These are phyloP conservation scores for Pteronotus mesoamericanus DNA, from an alignment of 2,797 vertebrate species.

Conservation along the genomic window DNA sequence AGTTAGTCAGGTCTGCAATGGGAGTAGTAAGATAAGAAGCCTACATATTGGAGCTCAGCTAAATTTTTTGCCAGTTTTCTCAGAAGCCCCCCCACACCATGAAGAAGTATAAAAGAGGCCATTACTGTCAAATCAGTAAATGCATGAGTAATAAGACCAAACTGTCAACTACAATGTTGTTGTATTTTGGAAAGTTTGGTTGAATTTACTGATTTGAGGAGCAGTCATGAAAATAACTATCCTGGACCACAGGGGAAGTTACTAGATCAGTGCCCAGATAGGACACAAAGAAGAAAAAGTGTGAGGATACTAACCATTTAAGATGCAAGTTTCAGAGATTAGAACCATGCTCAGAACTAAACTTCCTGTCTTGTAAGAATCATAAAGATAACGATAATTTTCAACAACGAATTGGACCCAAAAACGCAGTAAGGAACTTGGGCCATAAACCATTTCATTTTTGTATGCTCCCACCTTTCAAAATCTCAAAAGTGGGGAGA, in stretches of 20 bases:
- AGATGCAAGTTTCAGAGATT: neutral
- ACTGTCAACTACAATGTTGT: neutral
- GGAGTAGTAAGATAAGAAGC: neutral
- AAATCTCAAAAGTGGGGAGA: neutral
- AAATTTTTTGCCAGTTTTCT: neutral
- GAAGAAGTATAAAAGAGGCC: neutral
- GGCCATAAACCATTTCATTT: neutral
- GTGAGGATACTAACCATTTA: neutral
- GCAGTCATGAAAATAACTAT: neutral
- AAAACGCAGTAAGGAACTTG: neutral
- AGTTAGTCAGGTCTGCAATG: neutral
- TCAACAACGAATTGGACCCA: neutral
- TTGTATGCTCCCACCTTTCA: neutral
- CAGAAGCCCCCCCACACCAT: neutral
- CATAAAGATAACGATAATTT: neutral
- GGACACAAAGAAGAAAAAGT: neutral
- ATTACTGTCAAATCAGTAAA: neutral
- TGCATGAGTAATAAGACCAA: neutral
- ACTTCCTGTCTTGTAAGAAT: neutral
- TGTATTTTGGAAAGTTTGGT: neutral
- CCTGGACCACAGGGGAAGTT: neutral
- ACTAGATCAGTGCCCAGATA: neutral
- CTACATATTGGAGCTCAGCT: neutral
- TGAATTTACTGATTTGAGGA: neutral
- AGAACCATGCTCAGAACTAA: neutral